Evolutionary conservation across 2,888 invertebrate species (phyloP), one percentile per base, ranked within the genome.

Genomic region (Rhamnusium bicolor): DNA sequence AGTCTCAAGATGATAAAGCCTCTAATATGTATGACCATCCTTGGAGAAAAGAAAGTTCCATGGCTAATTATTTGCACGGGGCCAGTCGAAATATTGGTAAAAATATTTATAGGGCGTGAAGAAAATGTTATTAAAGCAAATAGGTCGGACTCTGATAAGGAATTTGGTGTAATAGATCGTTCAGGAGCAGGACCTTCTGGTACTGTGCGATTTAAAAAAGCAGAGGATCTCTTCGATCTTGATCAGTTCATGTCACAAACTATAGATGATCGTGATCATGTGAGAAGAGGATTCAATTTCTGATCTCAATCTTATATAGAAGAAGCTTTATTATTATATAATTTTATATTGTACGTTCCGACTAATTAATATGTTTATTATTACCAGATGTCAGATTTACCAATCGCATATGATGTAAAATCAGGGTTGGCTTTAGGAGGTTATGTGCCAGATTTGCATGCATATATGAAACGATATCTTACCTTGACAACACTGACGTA

Each of bases 1-100:
- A 96, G 78, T 93, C 92, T 66, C 95, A 95, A 84, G 98, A 99
- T 83, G 99, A 99, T 83, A 99, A 99, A 83, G 95, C 94, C 0
- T 99, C 99, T 89, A 98, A 95, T 86, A 98, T 99, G 0, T 99
- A 99, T 85, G 98, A 99, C 89, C 97, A 98, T 87, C 97, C 99
- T 0, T 99, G 99, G 99, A 93, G 98, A 69, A 95, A 96, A 81
- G 93, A 94, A 29, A 95, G 94, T 81, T 92, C 93, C 0, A 91
- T 98, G 73, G 96, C 95, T 0, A 93, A 95, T 46, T 96, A 97
- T 87, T 93, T 99, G 70, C 98, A 98, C 89, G 89, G 98, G 49
- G 98, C 98, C 0, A 92, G 94, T 62, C 93, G 95, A 82, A 95
- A 96, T 86, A 90, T 95, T 0, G 98, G 99, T 85, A 94, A 93